Base-by-base conservation (phyloP, 2,797 vertebrate genomes). In the Malacoraja senta region DNA sequence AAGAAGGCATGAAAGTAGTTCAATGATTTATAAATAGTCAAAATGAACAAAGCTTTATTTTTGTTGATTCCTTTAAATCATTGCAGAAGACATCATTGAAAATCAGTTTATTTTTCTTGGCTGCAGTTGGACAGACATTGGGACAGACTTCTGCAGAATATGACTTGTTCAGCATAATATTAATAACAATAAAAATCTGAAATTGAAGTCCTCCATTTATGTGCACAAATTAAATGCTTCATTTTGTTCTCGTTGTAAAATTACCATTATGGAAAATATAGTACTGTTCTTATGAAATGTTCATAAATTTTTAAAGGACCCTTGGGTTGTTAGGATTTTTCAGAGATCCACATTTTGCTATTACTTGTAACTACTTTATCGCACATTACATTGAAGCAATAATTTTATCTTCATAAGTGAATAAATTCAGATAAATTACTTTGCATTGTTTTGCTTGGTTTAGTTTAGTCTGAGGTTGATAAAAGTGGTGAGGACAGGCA, bases 301-400 rank as follows among this genome's bases (percentile, higher is more conserved):
- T 92, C 90, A 92, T 92, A 92, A 74, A 92, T 92, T 53, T 92
- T 92, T 92, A 92, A 92, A 74, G 90, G 90, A 58, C 90, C 90
- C 90, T 76, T 76, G 90, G 90, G 90, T 92, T 92, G 90, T 92
- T 76, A 92, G 90, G 71, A 92, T 74, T 92, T 92, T 38, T 92
- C 71, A 74, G 71, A 58, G 71, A 58, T 92, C 58, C 72, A 72
- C 38, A 92, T 92, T 92, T 92, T 92, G 90, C 71, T 76, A 74
- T 92, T 92, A 74, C 90, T 76, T 76, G 68, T 92, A n/a, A 12
- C 90, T 92, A 92, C 68, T 74, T 92, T 91, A 32, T 8, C 44
- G 71, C 38, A 76, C 72, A 76, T 92, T 92, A 53, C 71, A 92
- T 76, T 76, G 76, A 53, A 76, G 38, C 90, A 53, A 72, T 92